phyloP scores from a whole-genome alignment of 2,797 vertebrate genomes.

The Pempheris klunzingeri region DNA sequence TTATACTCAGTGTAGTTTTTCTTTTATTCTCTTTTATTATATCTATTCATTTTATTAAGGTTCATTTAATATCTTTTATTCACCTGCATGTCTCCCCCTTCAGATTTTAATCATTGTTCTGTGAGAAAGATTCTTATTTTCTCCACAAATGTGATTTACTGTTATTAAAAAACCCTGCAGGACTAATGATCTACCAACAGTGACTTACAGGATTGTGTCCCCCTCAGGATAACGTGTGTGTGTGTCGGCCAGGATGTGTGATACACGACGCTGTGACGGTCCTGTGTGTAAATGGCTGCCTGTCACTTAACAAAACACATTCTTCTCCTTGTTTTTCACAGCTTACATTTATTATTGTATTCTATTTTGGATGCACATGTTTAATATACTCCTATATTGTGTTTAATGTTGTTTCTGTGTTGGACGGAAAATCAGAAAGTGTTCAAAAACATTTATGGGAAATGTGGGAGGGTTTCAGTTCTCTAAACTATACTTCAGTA shows the following conservation, averaged over 20 bases:
- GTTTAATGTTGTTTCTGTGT: no score
- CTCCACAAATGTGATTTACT: neutral
- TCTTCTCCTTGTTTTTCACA: no score
- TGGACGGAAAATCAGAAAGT: constrained; percentile 4
- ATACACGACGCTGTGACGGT: no score
- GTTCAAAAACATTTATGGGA: neutral
- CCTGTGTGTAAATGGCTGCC: no score
- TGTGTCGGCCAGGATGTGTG: no score
- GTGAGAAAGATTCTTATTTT: neutral
- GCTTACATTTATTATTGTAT: neutral
- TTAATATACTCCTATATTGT: no score
- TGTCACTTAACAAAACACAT: no score
- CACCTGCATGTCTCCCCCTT: neutral
- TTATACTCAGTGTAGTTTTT: neutral
- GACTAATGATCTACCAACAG: neutral
- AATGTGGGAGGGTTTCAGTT: constrained; percentile 32
- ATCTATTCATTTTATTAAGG: constrained; percentile 4
- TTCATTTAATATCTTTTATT: neutral
- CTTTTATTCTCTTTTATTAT: neutral
- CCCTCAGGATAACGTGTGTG: no score
- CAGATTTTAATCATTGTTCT: neutral
- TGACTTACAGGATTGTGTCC: neutral
- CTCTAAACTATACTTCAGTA: constrained; percentile 9
- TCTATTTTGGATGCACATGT: neutral
- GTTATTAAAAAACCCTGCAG: no score